phyloP scores from a whole-genome alignment of 2,888 invertebrate genomes.

The Tricholauxania praeusta region DNA sequence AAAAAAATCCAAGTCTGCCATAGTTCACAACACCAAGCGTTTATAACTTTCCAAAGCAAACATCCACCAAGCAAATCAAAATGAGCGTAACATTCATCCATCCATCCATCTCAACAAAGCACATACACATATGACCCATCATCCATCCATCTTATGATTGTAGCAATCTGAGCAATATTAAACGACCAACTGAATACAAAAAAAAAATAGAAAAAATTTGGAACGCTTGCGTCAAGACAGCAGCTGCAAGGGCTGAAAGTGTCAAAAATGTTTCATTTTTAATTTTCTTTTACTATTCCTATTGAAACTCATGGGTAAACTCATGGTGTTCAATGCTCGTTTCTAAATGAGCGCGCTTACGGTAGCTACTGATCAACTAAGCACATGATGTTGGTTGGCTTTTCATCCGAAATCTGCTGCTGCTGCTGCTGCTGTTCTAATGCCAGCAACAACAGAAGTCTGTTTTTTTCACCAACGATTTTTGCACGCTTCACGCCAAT shows the following conservation, averaged over 20 bases:
- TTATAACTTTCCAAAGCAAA: constrained; percentile 63
- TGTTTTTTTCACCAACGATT: constrained; percentile 53
- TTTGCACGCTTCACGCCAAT: constrained; percentile 69
- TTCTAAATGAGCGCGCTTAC: neutral
- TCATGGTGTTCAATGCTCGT: neutral
- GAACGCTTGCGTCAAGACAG: constrained; percentile 9
- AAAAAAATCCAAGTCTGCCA: neutral
- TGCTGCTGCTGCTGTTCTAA: neutral
- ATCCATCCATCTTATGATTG: constrained; percentile 45
- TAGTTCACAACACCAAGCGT: constrained; percentile 59
- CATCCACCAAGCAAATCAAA: constrained; percentile 65
- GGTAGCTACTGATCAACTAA: constrained; percentile 6
- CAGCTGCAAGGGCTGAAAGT: constrained; percentile 44
- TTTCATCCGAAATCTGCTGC: constrained; percentile 9
- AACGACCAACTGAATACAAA: constrained; percentile 34
- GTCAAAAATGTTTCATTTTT: constrained; percentile 49
- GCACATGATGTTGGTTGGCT: constrained; percentile 1
- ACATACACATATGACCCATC: constrained; percentile 1
- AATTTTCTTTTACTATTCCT: constrained; percentile 10
- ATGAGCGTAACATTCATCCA: constrained; percentile 54
- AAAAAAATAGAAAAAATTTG: neutral
- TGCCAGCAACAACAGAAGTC: neutral
- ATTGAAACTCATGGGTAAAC: constrained; percentile 4
- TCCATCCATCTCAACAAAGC: constrained; percentile 16
- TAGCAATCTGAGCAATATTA: constrained; percentile 40